Evolutionary conservation across 2,797 vertebrate species (phyloP).

Genomic region (Hoplostethus mediterraneus): DNA sequence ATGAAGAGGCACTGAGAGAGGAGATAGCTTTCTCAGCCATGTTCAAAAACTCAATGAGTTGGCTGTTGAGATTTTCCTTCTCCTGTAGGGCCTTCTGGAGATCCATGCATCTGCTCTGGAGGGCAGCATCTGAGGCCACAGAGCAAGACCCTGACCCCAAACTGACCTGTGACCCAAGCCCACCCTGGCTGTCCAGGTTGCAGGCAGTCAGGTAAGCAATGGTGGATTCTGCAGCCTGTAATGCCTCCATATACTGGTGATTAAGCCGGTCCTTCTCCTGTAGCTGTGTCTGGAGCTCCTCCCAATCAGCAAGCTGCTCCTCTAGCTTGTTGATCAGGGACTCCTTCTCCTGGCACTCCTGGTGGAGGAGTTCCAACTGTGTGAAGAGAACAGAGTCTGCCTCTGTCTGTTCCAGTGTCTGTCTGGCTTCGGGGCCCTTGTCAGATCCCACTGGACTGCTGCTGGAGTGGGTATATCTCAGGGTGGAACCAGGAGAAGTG

Average conservation of each 20-base stretch:
- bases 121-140: slow-evolving; percentile 43
- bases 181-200: slow-evolving; percentile 79
- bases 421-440: slow-evolving; percentile 33
- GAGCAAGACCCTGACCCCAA: slow-evolving; percentile 25
- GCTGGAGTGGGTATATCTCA: slow-evolving; percentile 18
- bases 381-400: slow-evolving; percentile 60
- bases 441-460: slow-evolving; percentile 48
- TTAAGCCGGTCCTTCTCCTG: slow-evolving; percentile 80
- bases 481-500: slow-evolving; percentile 46
- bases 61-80: slow-evolving; percentile 73
- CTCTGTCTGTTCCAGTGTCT: slow-evolving; percentile 27
- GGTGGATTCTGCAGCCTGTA: slow-evolving; percentile 84
- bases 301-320: slow-evolving; percentile 74
- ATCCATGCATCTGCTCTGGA: slow-evolving; percentile 64
- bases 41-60: slow-evolving; percentile 77
- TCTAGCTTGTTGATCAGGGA: slow-evolving; percentile 77
- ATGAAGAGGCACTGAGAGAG: slow-evolving; percentile 32
- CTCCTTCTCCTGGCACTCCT: slow-evolving; percentile 86
- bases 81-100: slow-evolving; percentile 77
- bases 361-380: slow-evolving; percentile 84
- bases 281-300: slow-evolving; percentile 75
- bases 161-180: slow-evolving; percentile 35
- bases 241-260: slow-evolving; percentile 71
- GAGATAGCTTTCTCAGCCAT: slow-evolving; percentile 67
- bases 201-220: slow-evolving; percentile 87